These are phyloP conservation scores for Apodemia mormo DNA, from an alignment of 2,888 invertebrate genomes.

Conservation along the genomic window DNA sequence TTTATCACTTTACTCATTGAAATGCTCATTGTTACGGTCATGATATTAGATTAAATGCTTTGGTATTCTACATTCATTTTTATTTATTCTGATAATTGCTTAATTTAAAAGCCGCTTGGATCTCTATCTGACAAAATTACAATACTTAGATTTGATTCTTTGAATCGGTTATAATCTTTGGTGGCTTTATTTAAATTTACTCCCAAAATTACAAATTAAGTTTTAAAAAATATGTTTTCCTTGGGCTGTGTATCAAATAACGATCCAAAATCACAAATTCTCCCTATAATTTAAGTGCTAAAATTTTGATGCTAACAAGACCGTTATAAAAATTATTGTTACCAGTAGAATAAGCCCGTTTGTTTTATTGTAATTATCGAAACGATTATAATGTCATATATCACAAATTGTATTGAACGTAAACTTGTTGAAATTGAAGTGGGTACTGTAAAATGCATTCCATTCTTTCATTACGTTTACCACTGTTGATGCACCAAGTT, in stretches of 20 bases:
- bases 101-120: neutral
- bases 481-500: conserved; percentile 58
- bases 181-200: neutral
- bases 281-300: conserved; percentile 29
- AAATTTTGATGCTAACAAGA: conserved; percentile 44
- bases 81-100: conserved; percentile 20
- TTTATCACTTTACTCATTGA: conserved; percentile 71
- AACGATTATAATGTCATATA: conserved; percentile 46
- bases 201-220: conserved; percentile 1
- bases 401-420: conserved; percentile 52
- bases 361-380: conserved; percentile 57
- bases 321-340: conserved; percentile 63
- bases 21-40: conserved; percentile 75
- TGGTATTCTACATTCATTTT: conserved; percentile 10
- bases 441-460: conserved; percentile 68
- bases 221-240: neutral
- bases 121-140: neutral
- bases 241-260: conserved; percentile 20
- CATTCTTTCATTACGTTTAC: conserved; percentile 70
- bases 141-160: neutral
- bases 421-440: too few relatives aligned
- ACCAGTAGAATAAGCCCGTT: conserved; percentile 78
- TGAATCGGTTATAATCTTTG: neutral
- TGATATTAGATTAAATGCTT: conserved; percentile 63
- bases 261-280: conserved; percentile 19